Evolutionary conservation across 2,797 vertebrate genomes (phyloP), one percentile per base, ranked within the genome.

Genomic region (Pelochelys cantorii): DNA sequence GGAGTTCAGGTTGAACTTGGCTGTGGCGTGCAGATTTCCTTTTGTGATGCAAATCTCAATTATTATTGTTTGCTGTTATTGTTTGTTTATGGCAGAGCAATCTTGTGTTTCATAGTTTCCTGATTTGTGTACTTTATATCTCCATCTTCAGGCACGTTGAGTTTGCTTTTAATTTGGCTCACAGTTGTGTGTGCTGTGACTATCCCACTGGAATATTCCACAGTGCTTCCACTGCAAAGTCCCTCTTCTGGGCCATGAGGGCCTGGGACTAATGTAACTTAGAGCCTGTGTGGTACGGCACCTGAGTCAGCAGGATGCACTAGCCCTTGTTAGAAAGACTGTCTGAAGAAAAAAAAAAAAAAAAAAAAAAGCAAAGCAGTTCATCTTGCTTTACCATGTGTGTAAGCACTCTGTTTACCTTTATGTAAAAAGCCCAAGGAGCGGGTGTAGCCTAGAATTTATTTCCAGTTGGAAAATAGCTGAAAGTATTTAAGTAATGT

Each of bases 271-370:
- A 27, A 85, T 90, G 17, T 80, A 27, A 10, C 62, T 4, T 3
- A 27, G 52, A 31, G 20, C 31, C 52, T n/a, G 34, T 2, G 14
- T 52, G 83, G 23, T 54, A 85, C 88, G 62, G 84, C 23, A 78
- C 48, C 88, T 81, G 88, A 81, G 79, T 52, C 94, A 96, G 93
- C 86, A 92, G 92, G 53, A 17, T 55, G 84, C 81, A 48, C 68
- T 71, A 81, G 91, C 83, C 86, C 75, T 42, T 48, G 27, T 60
- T 42, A 83, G 4, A 52, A 81, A 84, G 84, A 10, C 92, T 52
- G 93, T 80, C 86, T 81, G 86, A 55, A 59, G 57, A 86, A 91
- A 85, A 91, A 87, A 84, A n/a, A n/a, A n/a, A n/a, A n/a, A n/a
- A n/a, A 55, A 27, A 22, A 20, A 65, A 23, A 1, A 34, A 1